Evolutionary conservation across 2,797 vertebrate species (phyloP).

Genomic region (Selene dorsalis): DNA sequence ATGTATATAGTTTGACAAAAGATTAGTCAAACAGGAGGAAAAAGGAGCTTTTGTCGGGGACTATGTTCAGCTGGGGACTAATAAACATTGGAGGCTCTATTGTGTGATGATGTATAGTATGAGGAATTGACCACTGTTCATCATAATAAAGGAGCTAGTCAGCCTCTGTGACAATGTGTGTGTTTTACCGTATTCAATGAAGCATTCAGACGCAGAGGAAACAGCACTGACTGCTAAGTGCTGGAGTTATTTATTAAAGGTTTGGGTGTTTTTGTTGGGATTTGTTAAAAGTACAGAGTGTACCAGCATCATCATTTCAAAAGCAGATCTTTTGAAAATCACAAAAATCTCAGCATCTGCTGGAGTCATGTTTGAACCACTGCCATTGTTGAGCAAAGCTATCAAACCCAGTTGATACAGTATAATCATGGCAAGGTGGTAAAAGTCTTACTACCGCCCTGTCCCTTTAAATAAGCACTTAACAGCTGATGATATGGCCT

Average conservation of each 20-base stretch:
- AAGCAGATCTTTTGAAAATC: background rate
- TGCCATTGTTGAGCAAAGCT: conserved; percentile 1
- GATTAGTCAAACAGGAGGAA: background rate
- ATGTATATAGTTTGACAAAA: background rate
- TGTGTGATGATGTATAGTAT: background rate
- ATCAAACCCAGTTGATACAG: background rate
- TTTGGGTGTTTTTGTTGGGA: background rate
- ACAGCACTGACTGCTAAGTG: background rate
- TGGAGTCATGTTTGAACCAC: conserved; percentile 1
- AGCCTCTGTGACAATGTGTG: background rate
- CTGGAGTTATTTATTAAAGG: background rate
- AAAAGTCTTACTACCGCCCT: background rate
- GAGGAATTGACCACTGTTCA: background rate
- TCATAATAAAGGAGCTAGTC: background rate
- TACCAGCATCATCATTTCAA: background rate
- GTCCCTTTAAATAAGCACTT: background rate
- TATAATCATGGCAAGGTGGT: background rate
- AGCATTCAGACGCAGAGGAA: background rate
- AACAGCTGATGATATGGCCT: conserved; percentile 10
- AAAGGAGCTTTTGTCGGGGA: background rate
- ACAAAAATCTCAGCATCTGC: background rate
- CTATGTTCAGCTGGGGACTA: background rate
- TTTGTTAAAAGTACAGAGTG: background rate
- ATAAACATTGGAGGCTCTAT: background rate
- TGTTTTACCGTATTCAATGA: background rate